phyloP scores from a whole-genome alignment of 2,888 invertebrate genomes.

The Eugnorisma glareosa region DNA sequence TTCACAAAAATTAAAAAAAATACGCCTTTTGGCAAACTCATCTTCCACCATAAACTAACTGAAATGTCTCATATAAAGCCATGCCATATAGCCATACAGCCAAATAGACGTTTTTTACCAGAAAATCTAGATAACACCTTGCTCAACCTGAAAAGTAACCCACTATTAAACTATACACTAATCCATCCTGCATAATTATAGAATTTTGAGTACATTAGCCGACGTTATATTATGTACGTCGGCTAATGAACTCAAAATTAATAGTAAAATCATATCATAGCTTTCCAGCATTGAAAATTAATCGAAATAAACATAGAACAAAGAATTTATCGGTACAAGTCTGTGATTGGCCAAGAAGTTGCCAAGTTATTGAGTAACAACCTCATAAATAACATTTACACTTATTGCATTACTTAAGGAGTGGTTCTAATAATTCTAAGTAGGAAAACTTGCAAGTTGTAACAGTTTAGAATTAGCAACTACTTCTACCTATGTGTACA shows the following conservation, averaged over 20 bases:
- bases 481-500: conserved; percentile 21
- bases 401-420: conserved; percentile 61
- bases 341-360: conserved; percentile 45
- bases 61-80: not conserved
- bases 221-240: too few species aligned
- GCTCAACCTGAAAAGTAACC: not conserved
- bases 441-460: conserved; percentile 25
- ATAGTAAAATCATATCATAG: too few species aligned
- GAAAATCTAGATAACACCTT: not conserved
- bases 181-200: not conserved
- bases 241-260: too few species aligned
- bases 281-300: not conserved
- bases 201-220: not conserved
- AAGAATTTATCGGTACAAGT: conserved; percentile 19
- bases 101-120: not conserved
- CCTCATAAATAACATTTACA: conserved; percentile 58
- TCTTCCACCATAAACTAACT: not conserved
- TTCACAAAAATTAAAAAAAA: not conserved
- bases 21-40: not conserved
- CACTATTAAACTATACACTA: not conserved
- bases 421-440: conserved; percentile 43
- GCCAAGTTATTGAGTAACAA: conserved; percentile 43
- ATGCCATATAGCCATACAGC: too few species aligned
- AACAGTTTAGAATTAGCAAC: conserved; percentile 32
- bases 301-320: conserved; percentile 10